Percentiles rank a stretch among this genome's conserved stretches.
Conservation (phyloP, 35 echinoderm and acorn worm species). For the Lytechinus variegatus region DNA sequence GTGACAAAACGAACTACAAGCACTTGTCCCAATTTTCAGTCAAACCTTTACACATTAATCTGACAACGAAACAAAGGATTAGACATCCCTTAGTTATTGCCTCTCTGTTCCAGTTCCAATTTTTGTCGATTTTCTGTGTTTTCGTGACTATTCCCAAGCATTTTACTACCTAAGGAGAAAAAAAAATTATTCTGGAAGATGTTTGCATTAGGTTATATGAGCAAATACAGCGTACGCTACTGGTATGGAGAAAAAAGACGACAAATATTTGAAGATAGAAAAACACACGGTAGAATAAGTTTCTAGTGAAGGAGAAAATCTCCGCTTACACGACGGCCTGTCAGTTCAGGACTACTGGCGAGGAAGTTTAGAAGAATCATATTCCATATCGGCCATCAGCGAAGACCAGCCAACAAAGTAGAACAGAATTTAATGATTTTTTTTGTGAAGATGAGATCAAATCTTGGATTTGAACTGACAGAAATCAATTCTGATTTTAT, state of each 20-base stretch:
- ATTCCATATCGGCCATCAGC: neutral
- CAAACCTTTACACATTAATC: neutral
- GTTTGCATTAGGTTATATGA: slow-evolving; percentile 25
- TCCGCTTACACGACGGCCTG: neutral
- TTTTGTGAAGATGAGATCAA: neutral
- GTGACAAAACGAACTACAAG: neutral
- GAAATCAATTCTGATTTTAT: too few relatives aligned
- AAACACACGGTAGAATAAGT: neutral
- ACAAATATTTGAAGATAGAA: slow-evolving; percentile 22
- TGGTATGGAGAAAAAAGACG: neutral
- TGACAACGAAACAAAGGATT: neutral
- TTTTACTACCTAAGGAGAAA: neutral
- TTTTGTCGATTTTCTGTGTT: neutral
- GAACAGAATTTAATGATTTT: neutral
- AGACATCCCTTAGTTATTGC: neutral
- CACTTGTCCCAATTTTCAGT: neutral
- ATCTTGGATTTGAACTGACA: too few relatives aligned
- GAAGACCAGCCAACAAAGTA: neutral
- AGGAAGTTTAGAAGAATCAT: neutral
- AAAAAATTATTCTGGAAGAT: neutral
- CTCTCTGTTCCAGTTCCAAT: slow-evolving; percentile 1
- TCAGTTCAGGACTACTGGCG: neutral
- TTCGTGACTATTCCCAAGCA: neutral
- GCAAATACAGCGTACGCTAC: neutral
- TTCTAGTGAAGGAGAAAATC: neutral